These are phyloP conservation scores for Desoria tigrina DNA, from an alignment of 2,888 invertebrate genomes.

Conservation along the genomic window DNA sequence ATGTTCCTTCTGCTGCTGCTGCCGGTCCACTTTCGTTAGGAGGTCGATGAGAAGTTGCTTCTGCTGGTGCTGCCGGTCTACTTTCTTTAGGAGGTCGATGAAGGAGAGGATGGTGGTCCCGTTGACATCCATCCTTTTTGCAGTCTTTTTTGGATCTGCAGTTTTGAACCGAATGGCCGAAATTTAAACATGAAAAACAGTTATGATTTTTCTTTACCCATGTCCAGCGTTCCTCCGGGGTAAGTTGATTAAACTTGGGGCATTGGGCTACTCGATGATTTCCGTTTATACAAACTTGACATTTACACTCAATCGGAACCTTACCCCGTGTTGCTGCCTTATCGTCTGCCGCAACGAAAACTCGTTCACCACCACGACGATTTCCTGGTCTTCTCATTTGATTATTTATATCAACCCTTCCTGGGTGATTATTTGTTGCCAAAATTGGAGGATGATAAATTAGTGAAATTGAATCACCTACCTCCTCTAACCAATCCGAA, in stretches of 20 bases:
- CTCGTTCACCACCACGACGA: no score
- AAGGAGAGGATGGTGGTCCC: slow-evolving; percentile 11
- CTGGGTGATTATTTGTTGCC: no score
- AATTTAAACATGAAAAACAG: slow-evolving; percentile 17
- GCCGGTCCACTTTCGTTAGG: no score
- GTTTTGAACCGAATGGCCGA: not conserved
- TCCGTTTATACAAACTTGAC: not conserved
- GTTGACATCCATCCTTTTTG: slow-evolving; percentile 5
- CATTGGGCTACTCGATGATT: slow-evolving; percentile 15
- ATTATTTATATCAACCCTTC: no score
- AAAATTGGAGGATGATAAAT: no score
- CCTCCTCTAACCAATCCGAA: not conserved
- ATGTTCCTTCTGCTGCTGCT: not conserved
- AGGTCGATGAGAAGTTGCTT: no score
- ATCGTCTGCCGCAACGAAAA: no score
- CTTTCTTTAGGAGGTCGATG: no score
- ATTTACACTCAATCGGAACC: not conserved
- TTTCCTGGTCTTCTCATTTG: no score
- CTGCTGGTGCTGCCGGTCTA: no score
- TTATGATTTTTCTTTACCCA: not conserved
- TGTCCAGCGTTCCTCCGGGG: slow-evolving; percentile 2
- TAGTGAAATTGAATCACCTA: no score
- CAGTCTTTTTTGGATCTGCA: not conserved
- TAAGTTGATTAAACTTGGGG: not conserved
- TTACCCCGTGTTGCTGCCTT: no score